Base-by-base conservation (phyloP, 2,888 invertebrate genomes). In the Hedya salicella region DNA sequence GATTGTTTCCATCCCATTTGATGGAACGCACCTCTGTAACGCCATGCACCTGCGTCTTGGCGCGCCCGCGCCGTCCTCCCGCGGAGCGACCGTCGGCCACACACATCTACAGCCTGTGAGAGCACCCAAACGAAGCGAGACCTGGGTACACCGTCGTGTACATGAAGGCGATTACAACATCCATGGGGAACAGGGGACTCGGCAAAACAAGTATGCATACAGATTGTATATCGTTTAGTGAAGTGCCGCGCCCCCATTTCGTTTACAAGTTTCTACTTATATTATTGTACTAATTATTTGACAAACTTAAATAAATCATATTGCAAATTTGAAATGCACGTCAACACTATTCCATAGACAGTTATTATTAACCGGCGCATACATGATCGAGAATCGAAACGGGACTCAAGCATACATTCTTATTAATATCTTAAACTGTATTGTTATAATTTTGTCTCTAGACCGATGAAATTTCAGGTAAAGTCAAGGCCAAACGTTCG, bases 61-160 rank as follows among this genome's bases (percentile, higher is more conserved):
- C 73, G 71, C 79, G 83, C 69, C 70, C 88, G 79, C 74, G 73
- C 88, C 82, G 66, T 1, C 54, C 73, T 72, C 72, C 77, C 78
- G 80, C 78, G 71, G 83, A 85, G 88, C 86, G 87, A 87, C 87
- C 56, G 56, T 46, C 56, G 56, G 44, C 56, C 56, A 44, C 56
- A 32, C 56, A 32, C 44, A 56, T 25, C 56, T 57, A 32, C 56
- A 32, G 44, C 17, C n/a, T n/a, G 25, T 76, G 75, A 81, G 64
- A 87, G 87, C 88, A 87, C 87, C 84, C 82, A 75, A 76, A 74
- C 73, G 70, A 79, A 81, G 78, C 80, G 75, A 76, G 77, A 77
- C 75, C 70, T 71, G 71, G 14, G 39, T n/a, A 75, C 71, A 68
- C 70, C 74, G 75, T 64, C 68, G 70, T 73, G 73, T 73, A 75